Evolutionary conservation across 2,113 vertebrate species (phyloP).

Genomic region (Dipodomys merriami): DNA sequence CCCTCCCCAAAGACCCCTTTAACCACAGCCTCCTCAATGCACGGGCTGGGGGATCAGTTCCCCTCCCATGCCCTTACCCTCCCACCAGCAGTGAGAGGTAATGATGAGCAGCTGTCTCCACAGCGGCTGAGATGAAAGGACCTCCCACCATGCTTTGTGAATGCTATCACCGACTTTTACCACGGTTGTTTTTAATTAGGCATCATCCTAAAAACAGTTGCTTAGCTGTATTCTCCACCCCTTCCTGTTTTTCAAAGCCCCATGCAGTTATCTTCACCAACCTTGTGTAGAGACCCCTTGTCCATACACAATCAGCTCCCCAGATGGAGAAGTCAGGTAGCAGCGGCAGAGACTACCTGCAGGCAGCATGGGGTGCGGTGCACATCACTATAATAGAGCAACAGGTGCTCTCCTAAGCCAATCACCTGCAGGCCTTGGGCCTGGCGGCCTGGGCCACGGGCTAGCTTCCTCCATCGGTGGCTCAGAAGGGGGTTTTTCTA

Average conservation of each 20-base stretch:
- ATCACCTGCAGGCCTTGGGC: accelerated
- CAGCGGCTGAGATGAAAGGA: too few species aligned
- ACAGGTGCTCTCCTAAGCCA: too few species aligned
- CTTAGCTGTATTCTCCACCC: not conserved
- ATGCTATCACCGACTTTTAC: not conserved
- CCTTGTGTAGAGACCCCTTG: not conserved
- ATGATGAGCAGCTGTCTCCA: too few species aligned
- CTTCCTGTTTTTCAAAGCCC: not conserved
- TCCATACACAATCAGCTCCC: not conserved
- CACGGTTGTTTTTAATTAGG: not conserved
- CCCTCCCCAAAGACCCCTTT: not conserved
- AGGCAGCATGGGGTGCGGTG: accelerated
- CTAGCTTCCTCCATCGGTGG: not conserved
- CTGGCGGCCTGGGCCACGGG: not conserved
- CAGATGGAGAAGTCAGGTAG: not conserved
- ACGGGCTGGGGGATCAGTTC: not conserved
- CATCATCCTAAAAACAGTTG: not conserved
- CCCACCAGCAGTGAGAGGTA: too few species aligned
- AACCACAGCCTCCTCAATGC: not conserved
- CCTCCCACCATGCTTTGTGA: not conserved
- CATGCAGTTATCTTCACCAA: not conserved
- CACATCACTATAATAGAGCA: not conserved
- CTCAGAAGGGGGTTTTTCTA: not conserved
- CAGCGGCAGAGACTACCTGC: not conserved
- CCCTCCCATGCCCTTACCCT: too few species aligned